Conservation (phyloP, 2,113 vertebrate genomes). For the Mustelus asterias region DNA sequence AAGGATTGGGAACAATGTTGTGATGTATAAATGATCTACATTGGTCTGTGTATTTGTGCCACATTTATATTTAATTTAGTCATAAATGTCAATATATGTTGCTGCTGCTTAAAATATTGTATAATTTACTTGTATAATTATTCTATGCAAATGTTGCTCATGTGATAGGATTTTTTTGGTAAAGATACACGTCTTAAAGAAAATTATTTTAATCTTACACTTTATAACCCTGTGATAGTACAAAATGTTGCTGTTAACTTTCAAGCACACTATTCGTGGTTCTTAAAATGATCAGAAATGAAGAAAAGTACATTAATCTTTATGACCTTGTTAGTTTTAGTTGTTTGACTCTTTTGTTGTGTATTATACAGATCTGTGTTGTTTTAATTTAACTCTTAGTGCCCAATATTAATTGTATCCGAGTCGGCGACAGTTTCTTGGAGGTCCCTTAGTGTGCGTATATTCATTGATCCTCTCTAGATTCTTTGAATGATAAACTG, state of each 20-base stretch:
- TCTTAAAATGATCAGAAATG: conserved; percentile 86
- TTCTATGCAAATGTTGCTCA: conserved; percentile 98
- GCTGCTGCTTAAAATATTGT: conserved; percentile 92
- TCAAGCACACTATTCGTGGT: conserved; percentile 96
- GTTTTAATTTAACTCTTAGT: conserved; percentile 39
- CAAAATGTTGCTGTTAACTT: conserved; percentile 84
- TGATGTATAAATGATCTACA: conserved; percentile 68
- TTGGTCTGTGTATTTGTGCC: conserved; percentile 74
- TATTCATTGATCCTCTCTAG: conserved; percentile 39
- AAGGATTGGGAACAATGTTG: conserved; percentile 62
- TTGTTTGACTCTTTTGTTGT: conserved; percentile 50
- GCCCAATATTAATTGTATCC: too few species aligned
- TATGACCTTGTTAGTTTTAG: conserved; percentile 55
- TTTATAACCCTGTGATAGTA: conserved; percentile 99
- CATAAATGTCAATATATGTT: conserved; percentile 81
- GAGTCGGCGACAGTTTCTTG: too few species aligned
- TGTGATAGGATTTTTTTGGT: conserved; percentile 63
- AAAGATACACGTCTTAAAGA: conserved; percentile 72
- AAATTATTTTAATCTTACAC: conserved; percentile 73
- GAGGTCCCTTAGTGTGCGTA: conserved; percentile 39
- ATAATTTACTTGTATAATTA: conserved; percentile 82
- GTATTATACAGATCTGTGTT: conserved; percentile 46
- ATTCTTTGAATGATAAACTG: conserved; percentile 33
- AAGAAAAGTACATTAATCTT: conserved; percentile 69
- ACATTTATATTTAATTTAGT: conserved; percentile 82